Evolutionary conservation across 1,140 invertebrate species (phyloP).

Genomic region (Eupristina koningsbergeri): DNA sequence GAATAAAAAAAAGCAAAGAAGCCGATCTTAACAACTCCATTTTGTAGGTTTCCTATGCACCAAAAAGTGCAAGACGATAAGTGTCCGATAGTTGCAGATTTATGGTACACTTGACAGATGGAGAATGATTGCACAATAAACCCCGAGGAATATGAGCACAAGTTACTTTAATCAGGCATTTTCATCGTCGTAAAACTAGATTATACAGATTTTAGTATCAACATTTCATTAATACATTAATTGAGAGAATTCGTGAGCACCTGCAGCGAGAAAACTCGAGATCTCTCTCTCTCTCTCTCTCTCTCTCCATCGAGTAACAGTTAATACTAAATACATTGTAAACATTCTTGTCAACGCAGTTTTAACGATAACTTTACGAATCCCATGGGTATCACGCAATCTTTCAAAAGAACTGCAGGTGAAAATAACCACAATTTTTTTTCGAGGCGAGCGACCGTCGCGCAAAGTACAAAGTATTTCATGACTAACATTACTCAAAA

Average conservation of each 20-base stretch:
- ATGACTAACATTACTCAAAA: neutral
- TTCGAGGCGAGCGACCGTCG: neutral
- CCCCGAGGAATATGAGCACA: neutral
- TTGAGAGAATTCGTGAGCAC: neutral
- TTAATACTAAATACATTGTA: neutral
- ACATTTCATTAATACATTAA: constrained; percentile 3
- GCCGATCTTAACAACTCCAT: neutral
- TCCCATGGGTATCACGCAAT: neutral
- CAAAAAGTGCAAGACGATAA: neutral
- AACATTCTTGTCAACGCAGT: neutral
- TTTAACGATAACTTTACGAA: neutral
- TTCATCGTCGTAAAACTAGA: neutral
- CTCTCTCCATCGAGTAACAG: neutral
- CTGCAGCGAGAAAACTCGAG: neutral
- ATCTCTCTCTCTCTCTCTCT: no score
- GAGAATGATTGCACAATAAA: neutral
- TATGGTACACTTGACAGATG: neutral
- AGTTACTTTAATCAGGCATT: neutral
- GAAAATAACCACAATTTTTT: neutral
- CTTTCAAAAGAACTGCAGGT: neutral
- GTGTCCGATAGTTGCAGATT: neutral
- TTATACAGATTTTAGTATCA: neutral
- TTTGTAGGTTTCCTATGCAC: neutral
- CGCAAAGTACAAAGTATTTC: neutral
- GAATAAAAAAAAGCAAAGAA: neutral